Evolutionary conservation across 2,888 invertebrate species (phyloP).

Genomic region (Isotomurus palustris): DNA sequence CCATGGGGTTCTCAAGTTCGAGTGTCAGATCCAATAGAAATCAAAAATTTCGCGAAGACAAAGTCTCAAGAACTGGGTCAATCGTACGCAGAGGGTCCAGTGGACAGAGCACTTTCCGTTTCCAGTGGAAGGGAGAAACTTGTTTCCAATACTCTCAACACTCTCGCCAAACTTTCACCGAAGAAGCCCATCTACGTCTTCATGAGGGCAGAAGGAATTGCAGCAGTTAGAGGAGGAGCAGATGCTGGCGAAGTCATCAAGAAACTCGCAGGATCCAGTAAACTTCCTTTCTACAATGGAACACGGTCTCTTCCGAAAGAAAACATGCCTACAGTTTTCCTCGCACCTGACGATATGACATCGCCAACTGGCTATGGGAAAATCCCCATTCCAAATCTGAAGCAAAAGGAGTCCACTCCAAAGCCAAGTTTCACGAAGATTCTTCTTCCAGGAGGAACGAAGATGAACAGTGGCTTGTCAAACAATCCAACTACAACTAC

Average conservation of each 20-base stretch:
- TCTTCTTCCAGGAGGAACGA: constrained; percentile 37
- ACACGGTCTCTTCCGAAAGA: constrained; percentile 31
- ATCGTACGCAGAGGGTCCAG: constrained; percentile 1
- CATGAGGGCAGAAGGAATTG: constrained; percentile 42
- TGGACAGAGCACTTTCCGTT: constrained; percentile 18
- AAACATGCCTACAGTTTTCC: constrained; percentile 41
- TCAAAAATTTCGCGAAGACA: constrained; percentile 3
- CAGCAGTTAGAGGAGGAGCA: constrained; percentile 37
- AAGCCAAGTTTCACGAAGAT: constrained; percentile 42
- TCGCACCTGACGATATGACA: constrained; percentile 43
- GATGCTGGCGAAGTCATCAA: constrained; percentile 45
- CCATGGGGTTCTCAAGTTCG: constrained; percentile 21
- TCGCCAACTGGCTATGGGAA: constrained; percentile 43
- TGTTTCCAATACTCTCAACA: constrained; percentile 40
- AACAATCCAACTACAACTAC: constrained; percentile 17
- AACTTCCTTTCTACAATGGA: constrained; percentile 45
- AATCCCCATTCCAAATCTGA: constrained; percentile 44
- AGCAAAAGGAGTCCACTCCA: constrained; percentile 26
- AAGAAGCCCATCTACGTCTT: constrained; percentile 45
- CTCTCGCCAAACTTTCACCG: constrained; percentile 43
- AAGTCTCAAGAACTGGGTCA: background rate
- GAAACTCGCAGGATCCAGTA: constrained; percentile 45
- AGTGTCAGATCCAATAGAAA: constrained; percentile 26
- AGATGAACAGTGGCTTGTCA: constrained; percentile 20
- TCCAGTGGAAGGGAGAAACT: constrained; percentile 12